These are phyloP conservation scores for Ferdinandea cuprea DNA, from an alignment of 2,888 invertebrate species.

Conservation along the genomic window DNA sequence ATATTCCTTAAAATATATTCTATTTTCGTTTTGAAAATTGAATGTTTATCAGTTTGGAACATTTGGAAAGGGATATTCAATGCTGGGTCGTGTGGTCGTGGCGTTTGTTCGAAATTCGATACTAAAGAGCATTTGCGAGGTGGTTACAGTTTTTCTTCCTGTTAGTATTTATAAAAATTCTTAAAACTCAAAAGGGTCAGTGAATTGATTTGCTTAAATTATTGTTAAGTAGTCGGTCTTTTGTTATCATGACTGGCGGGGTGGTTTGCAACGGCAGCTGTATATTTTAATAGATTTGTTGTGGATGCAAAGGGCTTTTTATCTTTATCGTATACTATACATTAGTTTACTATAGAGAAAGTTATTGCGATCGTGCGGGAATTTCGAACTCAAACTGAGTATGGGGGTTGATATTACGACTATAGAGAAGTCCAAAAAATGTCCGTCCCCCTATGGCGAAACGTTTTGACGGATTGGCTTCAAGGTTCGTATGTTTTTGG, in stretches of 20 bases:
- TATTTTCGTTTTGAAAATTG: conserved; percentile 58
- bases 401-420: too few relatives aligned
- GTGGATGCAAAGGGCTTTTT: too few relatives aligned
- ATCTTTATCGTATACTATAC: too few relatives aligned
- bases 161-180: background rate
- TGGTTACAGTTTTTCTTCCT: conserved; percentile 18
- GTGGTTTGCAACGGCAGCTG: too few relatives aligned
- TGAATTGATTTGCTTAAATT: conserved; percentile 3
- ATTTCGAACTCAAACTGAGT: too few relatives aligned
- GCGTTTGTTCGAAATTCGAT: conserved; percentile 53
- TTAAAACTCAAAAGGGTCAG: conserved; percentile 28
- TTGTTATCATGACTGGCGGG: background rate
- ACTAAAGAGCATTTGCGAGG: conserved; percentile 19
- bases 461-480: too few relatives aligned
- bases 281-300: too few relatives aligned
- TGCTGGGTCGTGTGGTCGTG: conserved; percentile 10
- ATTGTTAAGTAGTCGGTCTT: conserved; percentile 10
- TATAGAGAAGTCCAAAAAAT: too few relatives aligned
- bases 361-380: too few relatives aligned
- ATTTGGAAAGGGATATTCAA: conserved; percentile 7
- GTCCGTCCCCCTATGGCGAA: too few relatives aligned
- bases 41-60: conserved; percentile 53
- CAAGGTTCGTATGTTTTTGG: too few relatives aligned
- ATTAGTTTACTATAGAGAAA: too few relatives aligned
- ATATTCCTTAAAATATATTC: conserved; percentile 33